Evolutionary conservation across 2,113 vertebrate genomes (phyloP).

Genomic region (Bombycilla garrulus): DNA sequence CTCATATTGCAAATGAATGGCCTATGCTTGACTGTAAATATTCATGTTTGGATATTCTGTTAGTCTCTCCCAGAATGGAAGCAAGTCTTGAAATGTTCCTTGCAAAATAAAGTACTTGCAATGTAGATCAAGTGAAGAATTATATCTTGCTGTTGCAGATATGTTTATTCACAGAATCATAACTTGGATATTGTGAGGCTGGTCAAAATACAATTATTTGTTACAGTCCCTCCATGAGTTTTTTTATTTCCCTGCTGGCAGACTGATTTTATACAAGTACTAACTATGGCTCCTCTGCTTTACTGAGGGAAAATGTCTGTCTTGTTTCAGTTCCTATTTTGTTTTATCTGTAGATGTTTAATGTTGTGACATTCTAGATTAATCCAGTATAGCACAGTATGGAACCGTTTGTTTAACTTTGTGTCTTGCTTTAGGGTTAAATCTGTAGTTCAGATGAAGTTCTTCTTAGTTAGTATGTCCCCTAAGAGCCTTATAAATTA

Average conservation of each 20-base stretch:
- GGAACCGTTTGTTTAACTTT: neutral
- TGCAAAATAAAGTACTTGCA: neutral
- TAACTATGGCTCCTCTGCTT: neutral
- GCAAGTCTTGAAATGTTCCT: neutral
- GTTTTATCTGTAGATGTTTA: neutral
- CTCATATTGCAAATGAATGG: neutral
- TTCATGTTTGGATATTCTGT: too few species aligned
- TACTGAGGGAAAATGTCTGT: neutral
- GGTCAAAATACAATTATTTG: neutral
- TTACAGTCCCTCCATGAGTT: neutral
- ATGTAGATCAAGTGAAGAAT: neutral
- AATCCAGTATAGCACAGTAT: neutral
- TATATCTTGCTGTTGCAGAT: neutral
- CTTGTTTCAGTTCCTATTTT: neutral
- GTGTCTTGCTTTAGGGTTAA: neutral
- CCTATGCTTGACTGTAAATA: neutral
- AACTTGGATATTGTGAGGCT: neutral
- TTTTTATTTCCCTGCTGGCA: neutral
- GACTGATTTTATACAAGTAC: neutral
- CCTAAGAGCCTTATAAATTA: neutral
- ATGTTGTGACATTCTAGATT: neutral
- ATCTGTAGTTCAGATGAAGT: neutral
- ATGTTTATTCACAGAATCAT: neutral
- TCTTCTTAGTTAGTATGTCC: neutral
- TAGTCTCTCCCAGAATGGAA: neutral